These are phyloP conservation scores for Dasyornis broadbenti DNA, from an alignment of 2,113 vertebrate species.

Conservation along the genomic window DNA sequence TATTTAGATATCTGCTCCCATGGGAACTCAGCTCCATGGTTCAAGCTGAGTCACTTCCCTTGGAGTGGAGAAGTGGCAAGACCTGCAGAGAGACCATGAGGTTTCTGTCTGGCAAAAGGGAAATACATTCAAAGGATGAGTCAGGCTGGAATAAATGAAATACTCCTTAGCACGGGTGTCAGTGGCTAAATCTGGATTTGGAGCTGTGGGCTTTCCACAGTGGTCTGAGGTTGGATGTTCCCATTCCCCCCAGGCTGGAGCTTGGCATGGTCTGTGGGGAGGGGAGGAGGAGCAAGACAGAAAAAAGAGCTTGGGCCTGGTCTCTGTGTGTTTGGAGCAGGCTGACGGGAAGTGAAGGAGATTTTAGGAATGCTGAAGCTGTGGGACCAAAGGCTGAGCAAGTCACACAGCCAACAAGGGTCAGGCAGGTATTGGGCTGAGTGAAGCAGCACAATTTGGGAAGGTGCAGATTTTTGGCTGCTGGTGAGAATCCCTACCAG, in stretches of 20 bases:
- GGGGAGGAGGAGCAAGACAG: not conserved
- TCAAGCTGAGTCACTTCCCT: not conserved
- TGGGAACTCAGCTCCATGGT: not conserved
- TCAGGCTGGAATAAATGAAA: constrained; percentile 18
- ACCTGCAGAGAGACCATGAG: not conserved
- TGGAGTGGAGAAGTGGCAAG: not conserved
- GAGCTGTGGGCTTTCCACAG: not conserved
- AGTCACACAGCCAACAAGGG: not conserved
- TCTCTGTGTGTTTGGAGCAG: rapidly evolving
- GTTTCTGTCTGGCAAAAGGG: not conserved
- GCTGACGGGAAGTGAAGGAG: not conserved
- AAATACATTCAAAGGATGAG: not conserved
- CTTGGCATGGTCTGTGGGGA: not conserved
- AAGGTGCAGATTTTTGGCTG: not conserved
- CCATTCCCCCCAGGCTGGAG: not conserved
- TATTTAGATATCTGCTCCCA: not conserved
- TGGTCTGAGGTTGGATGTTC: not conserved
- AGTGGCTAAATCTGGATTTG: not conserved
- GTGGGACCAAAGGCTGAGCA: not conserved
- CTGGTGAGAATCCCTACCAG: not conserved
- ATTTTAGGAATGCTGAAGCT: not conserved
- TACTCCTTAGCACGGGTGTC: not conserved
- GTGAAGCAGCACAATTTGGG: not conserved
- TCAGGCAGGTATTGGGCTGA: rapidly evolving
- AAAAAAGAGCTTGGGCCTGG: not conserved